Conservation (phyloP, 2,113 vertebrate species). For the Chiloscyllium plagiosum region DNA sequence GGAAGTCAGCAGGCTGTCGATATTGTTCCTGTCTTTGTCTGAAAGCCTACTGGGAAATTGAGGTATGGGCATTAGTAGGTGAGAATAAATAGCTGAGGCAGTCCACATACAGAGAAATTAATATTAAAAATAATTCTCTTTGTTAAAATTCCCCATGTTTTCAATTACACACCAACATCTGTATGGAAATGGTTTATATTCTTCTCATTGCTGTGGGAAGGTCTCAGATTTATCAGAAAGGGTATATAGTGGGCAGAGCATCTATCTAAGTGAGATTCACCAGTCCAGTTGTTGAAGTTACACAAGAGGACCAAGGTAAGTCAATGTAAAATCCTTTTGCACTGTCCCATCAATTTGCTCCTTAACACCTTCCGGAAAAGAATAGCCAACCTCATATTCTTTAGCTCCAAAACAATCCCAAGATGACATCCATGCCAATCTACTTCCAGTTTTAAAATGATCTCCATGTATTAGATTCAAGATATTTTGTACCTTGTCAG, state of each 20-base stretch:
- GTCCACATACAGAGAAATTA: not conserved
- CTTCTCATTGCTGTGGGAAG: not conserved
- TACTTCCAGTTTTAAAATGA: not conserved
- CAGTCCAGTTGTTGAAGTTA: not conserved
- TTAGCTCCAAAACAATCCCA: not conserved
- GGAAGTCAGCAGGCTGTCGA: not conserved
- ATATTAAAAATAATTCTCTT: not conserved
- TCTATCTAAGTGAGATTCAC: not conserved
- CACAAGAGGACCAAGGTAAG: not conserved
- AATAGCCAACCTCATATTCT: not conserved
- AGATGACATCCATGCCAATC: not conserved
- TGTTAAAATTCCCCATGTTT: not conserved
- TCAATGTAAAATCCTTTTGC: not conserved
- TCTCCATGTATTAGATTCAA: not conserved
- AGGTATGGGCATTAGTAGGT: no score
- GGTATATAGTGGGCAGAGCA: not conserved
- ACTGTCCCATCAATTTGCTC: not conserved
- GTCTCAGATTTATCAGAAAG: not conserved
- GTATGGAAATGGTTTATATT: not conserved
- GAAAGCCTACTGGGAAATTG: not conserved
- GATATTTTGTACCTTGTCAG: not conserved
- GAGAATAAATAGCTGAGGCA: not conserved
- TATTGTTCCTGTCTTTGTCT: not conserved
- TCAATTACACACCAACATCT: not conserved
- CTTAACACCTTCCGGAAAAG: not conserved